These are phyloP conservation scores for Ahaetulla prasina DNA, from an alignment of 2,113 vertebrate species.

Conservation along the genomic window DNA sequence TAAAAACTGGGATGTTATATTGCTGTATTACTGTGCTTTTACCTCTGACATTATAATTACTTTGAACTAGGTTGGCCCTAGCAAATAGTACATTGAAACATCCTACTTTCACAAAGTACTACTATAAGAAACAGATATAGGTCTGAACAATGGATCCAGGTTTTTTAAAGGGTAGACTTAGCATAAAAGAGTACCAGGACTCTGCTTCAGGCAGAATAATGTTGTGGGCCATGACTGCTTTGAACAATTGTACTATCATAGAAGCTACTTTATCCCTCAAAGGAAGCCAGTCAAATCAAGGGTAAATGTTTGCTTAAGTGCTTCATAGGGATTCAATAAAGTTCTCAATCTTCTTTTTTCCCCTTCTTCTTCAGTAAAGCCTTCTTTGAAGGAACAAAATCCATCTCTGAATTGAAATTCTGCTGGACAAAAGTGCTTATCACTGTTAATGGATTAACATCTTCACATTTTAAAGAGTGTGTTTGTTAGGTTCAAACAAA, in stretches of 20 bases:
- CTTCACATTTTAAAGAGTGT: conserved; percentile 14
- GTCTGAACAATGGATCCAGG: not conserved
- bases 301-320: not conserved
- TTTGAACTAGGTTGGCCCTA: not conserved
- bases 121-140: not conserved
- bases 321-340: not conserved
- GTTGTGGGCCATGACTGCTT: not conserved
- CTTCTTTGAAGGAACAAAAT: not conserved
- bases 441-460: not conserved
- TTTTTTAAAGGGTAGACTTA: not conserved
- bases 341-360: not conserved
- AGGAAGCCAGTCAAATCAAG: not conserved
- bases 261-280: not conserved
- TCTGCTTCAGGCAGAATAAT: not conserved
- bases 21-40: not conserved
- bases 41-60: not conserved
- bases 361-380: not conserved
- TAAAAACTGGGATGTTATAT: not conserved
- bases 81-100: not conserved
- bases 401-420: not conserved
- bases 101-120: not conserved
- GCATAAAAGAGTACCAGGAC: not conserved
- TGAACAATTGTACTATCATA: not conserved
- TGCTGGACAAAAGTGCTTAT: not conserved
- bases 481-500: not conserved